phyloP scores from a whole-genome alignment of 2,888 invertebrate species.

The Creontiades dilutus region DNA sequence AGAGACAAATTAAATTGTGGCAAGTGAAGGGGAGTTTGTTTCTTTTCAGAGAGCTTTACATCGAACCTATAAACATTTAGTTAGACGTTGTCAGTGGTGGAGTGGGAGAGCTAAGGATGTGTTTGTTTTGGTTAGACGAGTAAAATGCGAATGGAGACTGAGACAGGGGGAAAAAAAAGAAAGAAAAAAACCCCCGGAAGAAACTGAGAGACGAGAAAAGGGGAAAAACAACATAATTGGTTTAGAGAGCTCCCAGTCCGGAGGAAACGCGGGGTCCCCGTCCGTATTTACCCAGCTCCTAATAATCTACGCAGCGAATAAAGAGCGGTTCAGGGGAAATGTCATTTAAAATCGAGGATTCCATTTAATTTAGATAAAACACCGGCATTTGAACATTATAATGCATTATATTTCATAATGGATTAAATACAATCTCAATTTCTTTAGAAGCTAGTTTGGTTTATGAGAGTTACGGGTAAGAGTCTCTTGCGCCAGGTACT shows the following conservation, averaged over 20 bases:
- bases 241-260: constrained; percentile 38
- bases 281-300: neutral
- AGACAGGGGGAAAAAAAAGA: neutral
- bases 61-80: constrained; percentile 9
- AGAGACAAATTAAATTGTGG: neutral
- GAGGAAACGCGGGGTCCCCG: neutral
- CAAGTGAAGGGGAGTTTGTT: neutral
- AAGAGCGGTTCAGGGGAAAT: neutral
- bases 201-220: constrained; percentile 28
- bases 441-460: too few relatives aligned
- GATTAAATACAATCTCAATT: too few relatives aligned
- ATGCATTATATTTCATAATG: too few relatives aligned
- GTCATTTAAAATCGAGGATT: too few relatives aligned
- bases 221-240: constrained; percentile 50
- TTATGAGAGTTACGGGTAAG: too few relatives aligned
- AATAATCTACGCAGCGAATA: neutral
- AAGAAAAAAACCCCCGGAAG: neutral
- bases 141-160: neutral
- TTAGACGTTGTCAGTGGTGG: neutral
- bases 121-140: constrained; percentile 25
- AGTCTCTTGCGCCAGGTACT: too few relatives aligned
- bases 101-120: constrained; percentile 10
- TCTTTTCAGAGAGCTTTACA: neutral
- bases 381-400: too few relatives aligned
- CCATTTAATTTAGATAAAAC: too few relatives aligned